Base-by-base conservation (phyloP, 2,797 vertebrate genomes). In the Balearica regulorum region DNA sequence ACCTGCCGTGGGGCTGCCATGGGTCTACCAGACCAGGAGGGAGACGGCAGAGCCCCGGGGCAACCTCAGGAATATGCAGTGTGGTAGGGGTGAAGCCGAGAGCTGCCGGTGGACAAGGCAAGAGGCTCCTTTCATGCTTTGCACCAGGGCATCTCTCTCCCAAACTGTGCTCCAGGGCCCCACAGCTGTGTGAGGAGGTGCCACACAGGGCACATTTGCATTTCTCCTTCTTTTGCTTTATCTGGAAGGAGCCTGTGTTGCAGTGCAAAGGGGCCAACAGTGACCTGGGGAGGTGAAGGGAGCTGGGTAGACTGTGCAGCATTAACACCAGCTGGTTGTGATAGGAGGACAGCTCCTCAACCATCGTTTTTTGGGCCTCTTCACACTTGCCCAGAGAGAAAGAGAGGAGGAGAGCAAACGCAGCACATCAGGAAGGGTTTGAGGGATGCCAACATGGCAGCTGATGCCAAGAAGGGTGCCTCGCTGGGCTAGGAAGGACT, bases 1-100 rank as follows among this genome's bases (percentile, higher is more conserved):
- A 35, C 7, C 13, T 61, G n/a, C 17, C 0, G 1, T 22, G 16
- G 19, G 5, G 46, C 48, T 72, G 22, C n/a, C 5, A 1, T 46
- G 26, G 62, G 16, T 21, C 12, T 83, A 14, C 20, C 60, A 69
- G 60, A 11, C 22, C 31, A 25, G 0, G 4, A 49, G 35, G 18
- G 13, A 62, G 22, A 26, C 20, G 26, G 28, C 66, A 79, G 55
- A 83, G 20, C 17, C 22, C 14, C 2, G 3, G 4, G 22, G 5
- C 10, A 22, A 20, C 5, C 31, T n/a, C 10, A 21, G 54, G 16
- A 83, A 64, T 26, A 26, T 12, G 24, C 33, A 41, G 8, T 1
- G 0, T 25, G 29, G 16, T 29, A 60, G 10, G 15, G 33, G 10
- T 54, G 48, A 86, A 49, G 16, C 39, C 10, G 2, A 28, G 7